Percentiles rank a stretch among this genome's conserved stretches.
Evolutionary conservation across 2,113 vertebrate genomes (phyloP).

Genomic region (Anoura caudifer): DNA sequence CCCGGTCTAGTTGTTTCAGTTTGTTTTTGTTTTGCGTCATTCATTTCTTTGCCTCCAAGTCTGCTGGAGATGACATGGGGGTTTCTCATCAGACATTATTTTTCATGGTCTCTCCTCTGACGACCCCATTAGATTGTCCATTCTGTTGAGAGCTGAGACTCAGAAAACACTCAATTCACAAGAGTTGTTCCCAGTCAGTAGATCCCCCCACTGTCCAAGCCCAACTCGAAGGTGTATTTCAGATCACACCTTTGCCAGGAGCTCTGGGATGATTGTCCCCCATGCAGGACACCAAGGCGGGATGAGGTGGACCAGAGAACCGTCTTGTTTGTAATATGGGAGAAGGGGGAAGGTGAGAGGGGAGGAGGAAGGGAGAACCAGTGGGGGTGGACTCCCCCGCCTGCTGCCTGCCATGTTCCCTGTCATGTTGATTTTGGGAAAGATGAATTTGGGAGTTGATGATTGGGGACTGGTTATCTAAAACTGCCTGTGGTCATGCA

Average conservation of each 20-base stretch:
- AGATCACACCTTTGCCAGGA: not conserved
- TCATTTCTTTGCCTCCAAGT: constrained; percentile 15
- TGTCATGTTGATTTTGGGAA: not conserved
- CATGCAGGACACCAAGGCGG: fast-evolving
- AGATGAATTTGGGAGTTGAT: not conserved
- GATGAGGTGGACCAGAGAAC: no score
- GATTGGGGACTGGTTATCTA: not conserved
- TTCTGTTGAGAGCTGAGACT: not conserved
- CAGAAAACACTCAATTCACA: not conserved
- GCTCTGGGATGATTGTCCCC: no score
- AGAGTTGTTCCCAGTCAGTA: not conserved
- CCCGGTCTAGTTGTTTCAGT: not conserved
- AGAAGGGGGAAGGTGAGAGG: no score
- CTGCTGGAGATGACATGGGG: not conserved
- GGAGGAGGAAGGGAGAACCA: not conserved
- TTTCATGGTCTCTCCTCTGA: not conserved
- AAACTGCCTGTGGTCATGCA: not conserved
- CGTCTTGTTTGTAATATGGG: fast-evolving
- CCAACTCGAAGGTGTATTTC: fast-evolving
- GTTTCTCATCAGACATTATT: not conserved
- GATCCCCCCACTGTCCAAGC: not conserved
- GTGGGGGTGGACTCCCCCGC: fast-evolving
- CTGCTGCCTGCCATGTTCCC: not conserved
- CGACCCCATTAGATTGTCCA: not conserved
- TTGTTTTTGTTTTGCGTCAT: not conserved